Evolutionary conservation across 2,113 vertebrate genomes (phyloP), one percentile per base, ranked within the genome.

Genomic region (Hipposideros armiger): DNA sequence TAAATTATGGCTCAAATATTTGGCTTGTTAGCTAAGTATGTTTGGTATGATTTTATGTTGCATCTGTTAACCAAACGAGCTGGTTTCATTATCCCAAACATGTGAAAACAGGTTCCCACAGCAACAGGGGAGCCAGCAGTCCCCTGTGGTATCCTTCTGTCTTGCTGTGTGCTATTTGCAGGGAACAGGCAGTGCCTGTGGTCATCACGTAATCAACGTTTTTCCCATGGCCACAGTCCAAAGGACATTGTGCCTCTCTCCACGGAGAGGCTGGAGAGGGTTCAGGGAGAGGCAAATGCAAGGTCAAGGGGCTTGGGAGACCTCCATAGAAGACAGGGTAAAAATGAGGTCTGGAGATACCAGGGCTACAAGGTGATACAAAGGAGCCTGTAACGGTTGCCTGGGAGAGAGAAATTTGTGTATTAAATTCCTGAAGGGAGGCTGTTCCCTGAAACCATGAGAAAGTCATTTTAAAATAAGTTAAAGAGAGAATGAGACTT

Each of bases 111-210:
- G 62, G 24, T 76, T 95, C 78, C 73, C 69, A 56, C 19, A 87
- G 76, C 45, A 69, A 32, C 20, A 36, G 3, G 42, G n/a, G 15
- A 58, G 52, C 30, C 47, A 60, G n/a, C 19, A 10, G 19, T 72
- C 30, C n/a, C 24, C 9, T 0, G 3, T 72, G 52, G 8, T 52
- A 45, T 52, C 52, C 28, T 28, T 76, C 19, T 22, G 67, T 88
- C 40, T 2, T 81, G 78, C 19, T 56, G 17, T 72, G 30, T 80
- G 77, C 77, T 40, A 8, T 88, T 26, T 32, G 17, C 40, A 70
- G 56, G 64, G 94, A 81, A 87, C 87, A 96, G 62, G 76, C 72
- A 28, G 77, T 92, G 82, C 89, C 78, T 80, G 67, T 47, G 78
- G 77, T 90, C 77, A 32, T 72, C 78, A 89, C 52, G 70, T 50